Evolutionary conservation across 2,888 invertebrate species (phyloP).

Genomic region (Caenorhabditis sulstoni): DNA sequence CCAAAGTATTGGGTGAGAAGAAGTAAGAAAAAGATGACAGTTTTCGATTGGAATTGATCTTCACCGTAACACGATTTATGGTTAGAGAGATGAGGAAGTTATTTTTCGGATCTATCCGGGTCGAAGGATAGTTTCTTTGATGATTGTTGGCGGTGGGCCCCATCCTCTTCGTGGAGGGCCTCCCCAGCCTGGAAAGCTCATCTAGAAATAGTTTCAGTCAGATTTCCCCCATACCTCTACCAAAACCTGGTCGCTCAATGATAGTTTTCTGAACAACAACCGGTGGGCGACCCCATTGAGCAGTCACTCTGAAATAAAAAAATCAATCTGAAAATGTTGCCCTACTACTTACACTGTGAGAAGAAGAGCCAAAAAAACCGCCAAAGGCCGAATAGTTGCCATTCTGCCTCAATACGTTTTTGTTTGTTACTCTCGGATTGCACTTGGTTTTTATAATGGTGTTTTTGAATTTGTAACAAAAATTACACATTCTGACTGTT

Average conservation of each 20-base stretch:
- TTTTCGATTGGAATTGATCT: slow-evolving; percentile 23
- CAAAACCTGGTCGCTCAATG: slow-evolving; percentile 4
- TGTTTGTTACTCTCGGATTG: too few relatives aligned
- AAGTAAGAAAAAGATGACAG: slow-evolving; percentile 4
- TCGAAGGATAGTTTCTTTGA: slow-evolving; percentile 18
- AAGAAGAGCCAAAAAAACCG: too few relatives aligned
- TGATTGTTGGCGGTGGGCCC: not conserved
- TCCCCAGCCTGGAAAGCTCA: not conserved
- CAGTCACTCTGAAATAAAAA: not conserved
- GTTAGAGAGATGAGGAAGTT: slow-evolving; percentile 11
- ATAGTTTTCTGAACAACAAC: slow-evolving; percentile 35
- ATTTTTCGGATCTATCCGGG: slow-evolving; percentile 12
- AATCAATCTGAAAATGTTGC: not conserved
- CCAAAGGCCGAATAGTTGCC: too few relatives aligned
- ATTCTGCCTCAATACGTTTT: too few relatives aligned
- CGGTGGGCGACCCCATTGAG: slow-evolving; percentile 38
- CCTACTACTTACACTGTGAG: not conserved
- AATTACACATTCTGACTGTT: not conserved
- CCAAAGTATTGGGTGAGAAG: slow-evolving; percentile 15
- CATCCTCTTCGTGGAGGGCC: not conserved
- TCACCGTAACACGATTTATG: not conserved
- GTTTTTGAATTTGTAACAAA: not conserved
- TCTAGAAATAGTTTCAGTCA: not conserved
- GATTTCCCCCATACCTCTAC: slow-evolving; percentile 7
- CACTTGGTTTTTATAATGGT: not conserved